A percentile compares a stretch with the other conserved stretches of the same genome.
Conservation (phyloP, 2,797 vertebrate genomes). For the Rhinophrynus dorsalis region DNA sequence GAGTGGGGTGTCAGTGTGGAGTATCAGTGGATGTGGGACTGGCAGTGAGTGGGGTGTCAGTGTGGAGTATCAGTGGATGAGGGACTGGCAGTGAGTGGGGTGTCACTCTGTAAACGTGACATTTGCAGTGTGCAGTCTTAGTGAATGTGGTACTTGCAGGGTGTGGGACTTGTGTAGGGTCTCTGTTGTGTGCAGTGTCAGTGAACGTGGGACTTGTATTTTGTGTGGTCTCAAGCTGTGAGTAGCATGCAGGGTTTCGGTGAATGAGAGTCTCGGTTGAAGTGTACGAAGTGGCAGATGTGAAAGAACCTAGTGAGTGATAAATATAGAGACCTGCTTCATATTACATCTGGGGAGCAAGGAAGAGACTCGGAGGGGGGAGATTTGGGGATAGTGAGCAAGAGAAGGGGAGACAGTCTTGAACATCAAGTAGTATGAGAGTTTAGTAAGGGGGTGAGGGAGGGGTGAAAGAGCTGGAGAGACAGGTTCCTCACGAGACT, state of each 20-base stretch:
- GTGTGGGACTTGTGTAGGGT: neutral
- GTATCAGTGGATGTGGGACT: too few species aligned
- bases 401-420: conserved; percentile 1
- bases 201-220: neutral
- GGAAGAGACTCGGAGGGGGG: conserved; percentile 3
- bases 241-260: neutral
- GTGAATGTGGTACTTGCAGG: too few species aligned
- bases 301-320: conserved; percentile 42
- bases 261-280: conserved; percentile 11
- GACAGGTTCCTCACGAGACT: neutral
- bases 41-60: neutral
- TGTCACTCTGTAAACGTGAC: too few species aligned
- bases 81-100: too few species aligned
- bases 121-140: neutral
- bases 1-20: too few species aligned
- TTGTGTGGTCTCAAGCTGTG: too few species aligned
- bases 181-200: neutral
- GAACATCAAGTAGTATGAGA: neutral
- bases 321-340: conserved; percentile 46
- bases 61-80: too few species aligned
- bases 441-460: neutral
- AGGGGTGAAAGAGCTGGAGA: neutral
- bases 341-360: conserved; percentile 44
- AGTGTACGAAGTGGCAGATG: conserved; percentile 37
- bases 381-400: neutral